phyloP scores from a whole-genome alignment of 2,888 invertebrate genomes.

The Amphimallon solstitiale region DNA sequence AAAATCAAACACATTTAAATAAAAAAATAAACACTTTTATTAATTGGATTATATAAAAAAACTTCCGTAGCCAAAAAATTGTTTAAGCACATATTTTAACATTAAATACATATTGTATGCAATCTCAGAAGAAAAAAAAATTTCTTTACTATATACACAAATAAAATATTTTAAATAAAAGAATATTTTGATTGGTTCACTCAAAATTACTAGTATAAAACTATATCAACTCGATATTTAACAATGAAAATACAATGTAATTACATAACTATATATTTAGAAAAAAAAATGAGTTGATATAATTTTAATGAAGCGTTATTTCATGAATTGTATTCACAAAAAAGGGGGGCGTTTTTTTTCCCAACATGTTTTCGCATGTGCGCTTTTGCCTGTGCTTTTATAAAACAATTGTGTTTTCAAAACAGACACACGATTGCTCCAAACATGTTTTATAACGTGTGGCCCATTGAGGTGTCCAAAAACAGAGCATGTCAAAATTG shows the following conservation, averaged over 20 bases:
- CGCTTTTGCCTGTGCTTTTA: slow-evolving; percentile 54
- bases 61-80: no score
- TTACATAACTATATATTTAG: not conserved
- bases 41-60: slow-evolving; percentile 1
- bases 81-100: no score
- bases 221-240: no score
- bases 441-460: slow-evolving; percentile 60
- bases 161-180: slow-evolving; percentile 5
- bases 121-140: no score
- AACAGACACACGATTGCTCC: slow-evolving; percentile 64
- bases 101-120: no score
- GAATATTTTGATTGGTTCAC: slow-evolving; percentile 25
- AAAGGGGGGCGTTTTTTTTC: not conserved
- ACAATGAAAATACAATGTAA: not conserved
- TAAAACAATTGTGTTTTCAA: slow-evolving; percentile 53
- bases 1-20: slow-evolving; percentile 17
- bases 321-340: slow-evolving; percentile 7
- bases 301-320: slow-evolving; percentile 13
- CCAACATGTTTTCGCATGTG: slow-evolving; percentile 43
- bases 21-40: slow-evolving; percentile 12
- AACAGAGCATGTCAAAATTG: slow-evolving; percentile 57
- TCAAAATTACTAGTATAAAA: slow-evolving; percentile 9
- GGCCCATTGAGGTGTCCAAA: slow-evolving; percentile 60
- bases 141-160: not conserved
- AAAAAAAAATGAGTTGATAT: slow-evolving; percentile 3